Conservation (phyloP, 2,888 invertebrate genomes). For the Drepana falcataria region DNA sequence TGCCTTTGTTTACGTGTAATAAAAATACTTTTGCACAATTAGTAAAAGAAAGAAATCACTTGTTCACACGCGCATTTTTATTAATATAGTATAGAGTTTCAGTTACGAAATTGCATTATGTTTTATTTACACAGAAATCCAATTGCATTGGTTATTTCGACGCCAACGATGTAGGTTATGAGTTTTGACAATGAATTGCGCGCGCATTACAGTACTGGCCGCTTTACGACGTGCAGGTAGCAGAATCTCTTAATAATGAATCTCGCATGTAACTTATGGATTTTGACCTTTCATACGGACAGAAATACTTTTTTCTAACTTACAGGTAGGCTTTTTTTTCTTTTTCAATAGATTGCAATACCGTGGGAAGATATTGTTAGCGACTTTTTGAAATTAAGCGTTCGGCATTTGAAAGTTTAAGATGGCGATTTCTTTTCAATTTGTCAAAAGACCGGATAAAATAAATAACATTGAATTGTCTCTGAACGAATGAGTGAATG, state of each 20-base stretch:
- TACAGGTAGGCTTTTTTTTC: constrained; percentile 10
- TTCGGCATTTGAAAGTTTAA: not conserved
- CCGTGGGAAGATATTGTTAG: constrained; percentile 18
- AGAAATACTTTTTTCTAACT: too few relatives aligned
- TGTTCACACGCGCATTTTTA: not conserved
- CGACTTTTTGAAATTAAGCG: constrained; percentile 5
- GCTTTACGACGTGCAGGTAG: constrained; percentile 31
- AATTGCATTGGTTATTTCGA: constrained; percentile 37
- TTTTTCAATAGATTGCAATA: constrained; percentile 4
- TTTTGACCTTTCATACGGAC: not conserved
- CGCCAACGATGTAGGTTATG: constrained; percentile 58
- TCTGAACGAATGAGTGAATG: not conserved
- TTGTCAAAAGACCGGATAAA: not conserved
- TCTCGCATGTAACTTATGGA: constrained; percentile 16
- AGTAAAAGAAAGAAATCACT: not conserved
- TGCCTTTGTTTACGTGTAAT: constrained; percentile 3
- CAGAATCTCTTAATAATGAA: constrained; percentile 12
- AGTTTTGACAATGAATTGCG: constrained; percentile 51
- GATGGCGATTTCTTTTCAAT: not conserved
- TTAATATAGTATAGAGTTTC: not conserved
- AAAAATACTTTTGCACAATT: not conserved
- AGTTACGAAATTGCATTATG: not conserved
- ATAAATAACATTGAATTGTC: not conserved
- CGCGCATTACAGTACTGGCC: constrained; percentile 59
- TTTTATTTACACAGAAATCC: constrained; percentile 15